Base-by-base conservation (phyloP, 2,113 vertebrate species). In the Charadrius vociferus region DNA sequence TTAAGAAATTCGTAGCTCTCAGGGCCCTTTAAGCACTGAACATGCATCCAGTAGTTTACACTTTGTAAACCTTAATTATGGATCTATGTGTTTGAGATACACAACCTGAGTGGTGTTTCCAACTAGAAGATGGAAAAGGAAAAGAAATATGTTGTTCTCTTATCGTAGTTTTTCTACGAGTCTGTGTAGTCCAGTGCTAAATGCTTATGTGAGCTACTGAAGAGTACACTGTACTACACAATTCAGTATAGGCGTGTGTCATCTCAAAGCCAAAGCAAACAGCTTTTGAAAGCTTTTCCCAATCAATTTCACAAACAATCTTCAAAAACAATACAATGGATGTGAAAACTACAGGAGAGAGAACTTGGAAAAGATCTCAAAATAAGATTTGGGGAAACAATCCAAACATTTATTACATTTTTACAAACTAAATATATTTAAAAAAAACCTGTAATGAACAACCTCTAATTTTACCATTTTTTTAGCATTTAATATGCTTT, bases 401-500 rank as follows among this genome's bases (percentile, higher is more conserved):
- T 23, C 4, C 29, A 61, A 66, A 26, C 3, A 9, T 73, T 53
- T 71, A 26, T 23, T 43, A 27, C 3, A 39, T 56, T 39, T 75
- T 75, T n/a, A 37, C 19, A 90, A 73, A 68, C 1, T 19, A 83
- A 65, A 39, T 5, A 41, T 2, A 34, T 41, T 53, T 19, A 10
- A 62, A 66, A 71, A 55, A 43, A n/a, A n/a, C n/a, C 15, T 43
- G 43, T 43, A 62, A 75, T 36, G 2, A 70, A 13, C 2, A 1
- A 34, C 5, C 5, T 24, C 23, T 58, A 20, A 59, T 65, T 52
- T 63, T n/a, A 29, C 2, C 18, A n/a, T n/a, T n/a, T n/a, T 68
- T 45, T 47, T 2, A 50, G n/a, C 0, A 0, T 27, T 52, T 43
- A 5, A 10, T 43, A 27, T 43, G 5, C 1, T 34, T 58, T 59